phyloP scores from a whole-genome alignment of 2,888 invertebrate species.

The Hedya salicella region DNA sequence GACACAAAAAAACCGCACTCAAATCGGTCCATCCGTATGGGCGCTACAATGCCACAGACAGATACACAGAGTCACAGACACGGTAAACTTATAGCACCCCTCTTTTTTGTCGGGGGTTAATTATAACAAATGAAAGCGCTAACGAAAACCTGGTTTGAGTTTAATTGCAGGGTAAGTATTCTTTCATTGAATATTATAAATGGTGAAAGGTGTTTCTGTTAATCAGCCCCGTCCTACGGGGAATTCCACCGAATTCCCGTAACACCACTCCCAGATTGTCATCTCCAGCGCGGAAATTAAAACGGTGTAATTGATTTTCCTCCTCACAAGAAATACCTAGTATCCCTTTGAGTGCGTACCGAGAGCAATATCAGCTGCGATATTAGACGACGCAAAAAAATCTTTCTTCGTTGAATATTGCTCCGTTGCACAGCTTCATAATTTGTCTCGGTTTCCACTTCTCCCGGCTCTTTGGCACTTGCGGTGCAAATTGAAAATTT shows the following conservation, averaged over 20 bases:
- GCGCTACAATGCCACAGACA: too few relatives aligned
- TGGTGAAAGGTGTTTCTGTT: too few relatives aligned
- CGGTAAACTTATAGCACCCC: too few relatives aligned
- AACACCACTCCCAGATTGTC: neutral
- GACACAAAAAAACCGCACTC: too few relatives aligned
- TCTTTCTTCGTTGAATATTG: conserved; percentile 11
- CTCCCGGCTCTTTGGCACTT: conserved; percentile 8
- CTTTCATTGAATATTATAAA: too few relatives aligned
- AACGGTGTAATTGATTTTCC: conserved; percentile 22
- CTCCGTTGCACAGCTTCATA: conserved; percentile 38
- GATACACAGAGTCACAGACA: too few relatives aligned
- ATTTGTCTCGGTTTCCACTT: conserved; percentile 28
- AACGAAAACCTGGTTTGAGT: too few relatives aligned
- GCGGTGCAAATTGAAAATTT: conserved; percentile 14
- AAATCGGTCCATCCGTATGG: too few relatives aligned
- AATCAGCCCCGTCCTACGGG: too few relatives aligned
- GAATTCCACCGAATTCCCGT: neutral
- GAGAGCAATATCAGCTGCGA: conserved; percentile 33
- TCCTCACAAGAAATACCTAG: conserved; percentile 30
- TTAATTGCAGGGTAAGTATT: too few relatives aligned
- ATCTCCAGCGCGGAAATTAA: conserved; percentile 17
- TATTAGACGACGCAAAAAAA: conserved; percentile 34
- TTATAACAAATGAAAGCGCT: too few relatives aligned
- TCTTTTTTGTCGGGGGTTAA: too few relatives aligned
- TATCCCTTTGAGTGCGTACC: conserved; percentile 30